Conservation (phyloP, 2,888 invertebrate species). For the Eucera pruinosa region DNA sequence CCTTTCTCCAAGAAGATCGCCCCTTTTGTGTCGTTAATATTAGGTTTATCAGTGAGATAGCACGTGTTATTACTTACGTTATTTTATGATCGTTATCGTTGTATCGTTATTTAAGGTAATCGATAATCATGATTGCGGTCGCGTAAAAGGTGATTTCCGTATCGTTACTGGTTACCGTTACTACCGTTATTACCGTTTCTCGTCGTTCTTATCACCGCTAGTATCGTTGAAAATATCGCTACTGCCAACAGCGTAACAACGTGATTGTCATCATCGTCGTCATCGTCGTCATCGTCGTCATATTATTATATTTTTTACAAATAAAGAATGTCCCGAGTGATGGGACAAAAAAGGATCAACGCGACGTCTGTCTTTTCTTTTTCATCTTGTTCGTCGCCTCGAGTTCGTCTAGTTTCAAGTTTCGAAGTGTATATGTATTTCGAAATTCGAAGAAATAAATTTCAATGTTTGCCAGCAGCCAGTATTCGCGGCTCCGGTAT, state of each 20-base stretch:
- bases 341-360: slow-evolving; percentile 38
- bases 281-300: slow-evolving; percentile 72
- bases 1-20: background rate
- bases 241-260: slow-evolving; percentile 55
- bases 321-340: slow-evolving; percentile 76
- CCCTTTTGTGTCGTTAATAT: slow-evolving; percentile 6
- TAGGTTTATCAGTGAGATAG: slow-evolving; percentile 1
- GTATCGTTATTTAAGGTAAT: slow-evolving; percentile 20
- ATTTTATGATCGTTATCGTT: slow-evolving; percentile 19
- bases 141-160: no score
- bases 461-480: no score
- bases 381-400: no score
- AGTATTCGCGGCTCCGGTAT: no score
- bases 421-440: no score
- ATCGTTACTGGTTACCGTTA: slow-evolving; percentile 38
- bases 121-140: slow-evolving; percentile 9
- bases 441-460: no score
- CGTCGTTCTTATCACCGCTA: slow-evolving; percentile 37
- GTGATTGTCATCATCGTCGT: slow-evolving; percentile 62
- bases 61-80: slow-evolving; percentile 8
- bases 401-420: no score
- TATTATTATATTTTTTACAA: slow-evolving; percentile 84
- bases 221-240: slow-evolving; percentile 44
- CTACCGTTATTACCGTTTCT: slow-evolving; percentile 34
- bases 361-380: no score